Percentiles rank a stretch among this genome's conserved stretches.
phyloP scores from a whole-genome alignment of 2,797 vertebrate genomes.

The Pipistrellus kuhlii region DNA sequence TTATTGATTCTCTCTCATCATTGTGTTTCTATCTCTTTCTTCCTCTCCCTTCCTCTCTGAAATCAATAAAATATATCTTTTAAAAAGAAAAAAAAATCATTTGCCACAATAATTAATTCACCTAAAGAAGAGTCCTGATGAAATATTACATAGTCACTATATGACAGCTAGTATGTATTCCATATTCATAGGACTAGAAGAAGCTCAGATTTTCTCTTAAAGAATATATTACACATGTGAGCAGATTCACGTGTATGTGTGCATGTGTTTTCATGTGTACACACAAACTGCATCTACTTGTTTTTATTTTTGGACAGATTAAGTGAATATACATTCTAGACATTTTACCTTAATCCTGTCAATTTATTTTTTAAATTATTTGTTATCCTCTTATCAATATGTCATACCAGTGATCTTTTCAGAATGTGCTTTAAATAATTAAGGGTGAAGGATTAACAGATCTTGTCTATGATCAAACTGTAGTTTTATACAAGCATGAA shows the following conservation, averaged over 20 bases:
- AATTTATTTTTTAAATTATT: not conserved
- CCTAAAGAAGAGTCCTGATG: not conserved
- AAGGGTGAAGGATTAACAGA: not conserved
- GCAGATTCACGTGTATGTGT: not conserved
- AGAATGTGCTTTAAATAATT: not conserved
- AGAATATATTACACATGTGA: not conserved
- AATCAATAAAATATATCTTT: no score
- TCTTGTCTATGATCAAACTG: not conserved
- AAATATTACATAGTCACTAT: not conserved
- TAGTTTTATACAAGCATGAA: not conserved
- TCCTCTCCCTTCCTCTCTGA: no score
- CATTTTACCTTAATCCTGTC: not conserved
- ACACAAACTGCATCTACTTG: not conserved
- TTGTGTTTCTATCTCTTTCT: no score
- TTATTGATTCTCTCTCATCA: no score
- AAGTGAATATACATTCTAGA: not conserved
- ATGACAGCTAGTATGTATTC: not conserved
- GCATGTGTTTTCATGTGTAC: accelerated
- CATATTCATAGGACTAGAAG: not conserved
- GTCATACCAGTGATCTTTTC: not conserved
- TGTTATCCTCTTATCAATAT: not conserved
- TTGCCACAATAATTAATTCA: not conserved
- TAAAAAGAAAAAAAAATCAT: no score
- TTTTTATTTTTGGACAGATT: not conserved
- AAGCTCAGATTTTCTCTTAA: not conserved